phyloP scores from a whole-genome alignment of 2,113 vertebrate species.

The Cephalophus harveyi region DNA sequence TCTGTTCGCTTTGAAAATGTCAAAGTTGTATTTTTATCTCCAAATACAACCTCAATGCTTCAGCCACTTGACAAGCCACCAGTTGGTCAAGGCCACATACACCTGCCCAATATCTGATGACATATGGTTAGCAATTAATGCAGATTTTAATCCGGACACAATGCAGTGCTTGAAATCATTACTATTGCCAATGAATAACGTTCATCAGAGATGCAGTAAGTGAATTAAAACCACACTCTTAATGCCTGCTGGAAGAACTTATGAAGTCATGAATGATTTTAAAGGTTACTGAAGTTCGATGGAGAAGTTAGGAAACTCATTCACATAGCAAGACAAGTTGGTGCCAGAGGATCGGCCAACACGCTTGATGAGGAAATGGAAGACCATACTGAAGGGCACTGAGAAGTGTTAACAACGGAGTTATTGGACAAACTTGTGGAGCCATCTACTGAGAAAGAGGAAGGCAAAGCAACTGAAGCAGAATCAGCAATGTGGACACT shows the following conservation, averaged over 20 bases:
- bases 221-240: neutral
- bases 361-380: neutral
- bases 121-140: neutral
- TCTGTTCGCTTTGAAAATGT: neutral
- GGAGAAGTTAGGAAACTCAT: neutral
- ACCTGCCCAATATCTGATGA: neutral
- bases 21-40: neutral
- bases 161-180: neutral
- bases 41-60: neutral
- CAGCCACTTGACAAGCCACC: neutral
- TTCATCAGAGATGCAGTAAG: neutral
- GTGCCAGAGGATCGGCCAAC: neutral
- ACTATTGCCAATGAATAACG: neutral
- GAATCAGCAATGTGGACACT: neutral
- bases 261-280: neutral
- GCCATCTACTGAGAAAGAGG: neutral
- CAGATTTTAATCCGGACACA: neutral
- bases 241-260: neutral
- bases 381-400: neutral
- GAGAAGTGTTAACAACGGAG: neutral
- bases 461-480: neutral
- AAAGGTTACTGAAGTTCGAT: neutral
- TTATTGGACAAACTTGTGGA: neutral
- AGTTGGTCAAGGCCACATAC: neutral
- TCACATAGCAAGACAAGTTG: neutral